Evolutionary conservation across 2,113 vertebrate genomes (phyloP).

Genomic region (Electrona antarctica): DNA sequence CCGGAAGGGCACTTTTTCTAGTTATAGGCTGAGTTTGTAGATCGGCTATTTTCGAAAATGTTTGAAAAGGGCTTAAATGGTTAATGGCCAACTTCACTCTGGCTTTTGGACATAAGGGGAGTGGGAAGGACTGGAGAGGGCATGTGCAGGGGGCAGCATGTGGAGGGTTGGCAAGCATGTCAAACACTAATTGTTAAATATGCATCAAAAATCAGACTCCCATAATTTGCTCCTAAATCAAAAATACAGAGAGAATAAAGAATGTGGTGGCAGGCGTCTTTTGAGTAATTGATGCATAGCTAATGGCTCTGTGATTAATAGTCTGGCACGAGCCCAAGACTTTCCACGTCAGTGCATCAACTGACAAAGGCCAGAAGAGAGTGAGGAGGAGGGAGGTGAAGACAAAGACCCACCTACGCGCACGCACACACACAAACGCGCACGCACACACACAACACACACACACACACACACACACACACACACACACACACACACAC

Average conservation of each 20-base stretch:
- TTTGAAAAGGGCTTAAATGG: background rate
- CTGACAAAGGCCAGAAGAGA: conserved; percentile 39
- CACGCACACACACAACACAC: too few species aligned
- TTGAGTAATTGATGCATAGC: conserved; percentile 67
- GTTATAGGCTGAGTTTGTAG: too few species aligned
- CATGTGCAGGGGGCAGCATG: conserved; percentile 6
- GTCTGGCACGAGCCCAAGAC: conserved; percentile 32
- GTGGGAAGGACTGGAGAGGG: background rate
- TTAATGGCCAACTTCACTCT: conserved; percentile 12
- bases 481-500: too few species aligned
- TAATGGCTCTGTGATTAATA: conserved; percentile 73
- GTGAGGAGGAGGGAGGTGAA: conserved; percentile 2
- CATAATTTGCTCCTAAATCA: conserved; percentile 62
- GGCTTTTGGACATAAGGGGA: conserved; percentile 1
- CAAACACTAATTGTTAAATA: conserved; percentile 62
- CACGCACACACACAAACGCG: too few species aligned
- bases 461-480: too few species aligned
- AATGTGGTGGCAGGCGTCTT: conserved; percentile 48
- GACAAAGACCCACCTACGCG: conserved; percentile 48
- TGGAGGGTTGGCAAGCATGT: conserved; percentile 30
- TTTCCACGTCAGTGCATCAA: conserved; percentile 36
- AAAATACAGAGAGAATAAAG: conserved; percentile 2
- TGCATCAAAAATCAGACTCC: conserved; percentile 61
- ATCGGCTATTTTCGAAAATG: too few species aligned
- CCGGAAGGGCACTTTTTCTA: too few species aligned